These are phyloP conservation scores for Heteromyza rotundicornis DNA, from an alignment of 2,888 invertebrate genomes.

Conservation along the genomic window DNA sequence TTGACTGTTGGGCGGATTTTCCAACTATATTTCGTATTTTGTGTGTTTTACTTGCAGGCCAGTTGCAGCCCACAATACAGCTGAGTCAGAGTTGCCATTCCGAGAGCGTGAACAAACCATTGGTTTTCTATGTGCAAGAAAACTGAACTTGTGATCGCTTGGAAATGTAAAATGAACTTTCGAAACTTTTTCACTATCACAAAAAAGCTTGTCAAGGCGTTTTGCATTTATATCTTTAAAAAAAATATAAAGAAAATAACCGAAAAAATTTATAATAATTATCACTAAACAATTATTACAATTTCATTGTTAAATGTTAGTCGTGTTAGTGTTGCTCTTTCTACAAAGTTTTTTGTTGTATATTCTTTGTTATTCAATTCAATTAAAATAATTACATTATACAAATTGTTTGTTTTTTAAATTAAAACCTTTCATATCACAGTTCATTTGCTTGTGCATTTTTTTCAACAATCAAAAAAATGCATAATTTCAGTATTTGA, in stretches of 20 bases:
- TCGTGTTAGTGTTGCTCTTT: conserved; percentile 15
- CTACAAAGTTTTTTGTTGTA: background rate
- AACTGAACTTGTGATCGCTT: no score
- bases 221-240: conserved; percentile 33
- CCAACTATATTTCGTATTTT: conserved; percentile 28
- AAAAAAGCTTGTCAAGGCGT: no score
- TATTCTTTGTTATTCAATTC: background rate
- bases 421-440: conserved; percentile 34
- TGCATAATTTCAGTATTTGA: conserved; percentile 31
- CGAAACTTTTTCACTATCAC: no score
- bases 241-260: conserved; percentile 31
- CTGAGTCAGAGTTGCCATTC: no score
- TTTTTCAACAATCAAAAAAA: conserved; percentile 24
- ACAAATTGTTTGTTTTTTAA: conserved; percentile 7
- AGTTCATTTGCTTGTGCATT: conserved; percentile 37
- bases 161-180: no score
- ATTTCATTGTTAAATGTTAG: conserved; percentile 30
- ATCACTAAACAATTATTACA: conserved; percentile 36
- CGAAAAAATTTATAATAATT: conserved; percentile 37
- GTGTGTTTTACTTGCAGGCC: no score
- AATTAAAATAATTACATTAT: background rate
- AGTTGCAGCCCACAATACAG: no score
- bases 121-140: no score
- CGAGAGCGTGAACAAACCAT: no score
- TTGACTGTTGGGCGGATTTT: background rate